phyloP scores from a whole-genome alignment of 37 sponge, comb jelly and placozoan genomes.

The Oscarella lobularis region DNA sequence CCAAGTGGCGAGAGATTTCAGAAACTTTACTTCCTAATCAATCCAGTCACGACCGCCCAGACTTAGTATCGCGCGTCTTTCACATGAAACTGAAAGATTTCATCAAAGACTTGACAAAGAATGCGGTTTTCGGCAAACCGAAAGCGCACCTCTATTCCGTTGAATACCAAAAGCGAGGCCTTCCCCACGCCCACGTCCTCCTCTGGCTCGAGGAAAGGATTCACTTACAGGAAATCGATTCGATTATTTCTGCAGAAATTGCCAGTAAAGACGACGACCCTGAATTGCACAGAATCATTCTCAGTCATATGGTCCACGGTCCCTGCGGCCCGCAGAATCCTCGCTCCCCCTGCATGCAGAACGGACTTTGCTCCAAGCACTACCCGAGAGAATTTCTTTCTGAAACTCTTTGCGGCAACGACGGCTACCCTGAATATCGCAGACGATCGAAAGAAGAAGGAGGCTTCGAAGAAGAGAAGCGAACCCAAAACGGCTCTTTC shows the following conservation, averaged over 20 bases:
- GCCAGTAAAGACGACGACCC: slow-evolving; percentile 3
- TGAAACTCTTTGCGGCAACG: background rate
- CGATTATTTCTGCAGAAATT: slow-evolving; percentile 6
- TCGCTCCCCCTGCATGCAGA: slow-evolving; percentile 9
- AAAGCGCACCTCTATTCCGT: background rate
- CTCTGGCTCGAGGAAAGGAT: background rate
- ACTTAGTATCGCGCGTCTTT: slow-evolving; percentile 5
- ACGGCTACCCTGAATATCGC: slow-evolving; percentile 20
- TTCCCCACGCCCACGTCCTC: slow-evolving; percentile 18
- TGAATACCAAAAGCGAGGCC: slow-evolving; percentile 28
- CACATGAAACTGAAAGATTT: background rate
- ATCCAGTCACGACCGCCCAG: slow-evolving; percentile 5
- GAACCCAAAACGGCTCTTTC: background rate
- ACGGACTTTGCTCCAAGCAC: slow-evolving; percentile 10
- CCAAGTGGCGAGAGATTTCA: slow-evolving; percentile 9
- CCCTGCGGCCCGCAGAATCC: slow-evolving; percentile 9
- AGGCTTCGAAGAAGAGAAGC: background rate
- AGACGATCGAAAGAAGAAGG: background rate
- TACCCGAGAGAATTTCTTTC: slow-evolving; percentile 4
- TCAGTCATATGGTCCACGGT: slow-evolving; percentile 19
- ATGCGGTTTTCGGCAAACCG: background rate
- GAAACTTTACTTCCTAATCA: background rate
- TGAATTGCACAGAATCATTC: slow-evolving; percentile 11
- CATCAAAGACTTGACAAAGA: slow-evolving; percentile 1
- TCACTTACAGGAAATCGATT: background rate